phyloP scores from a whole-genome alignment of 1,140 invertebrate species.

The Drosophila nigromelanica region DNA sequence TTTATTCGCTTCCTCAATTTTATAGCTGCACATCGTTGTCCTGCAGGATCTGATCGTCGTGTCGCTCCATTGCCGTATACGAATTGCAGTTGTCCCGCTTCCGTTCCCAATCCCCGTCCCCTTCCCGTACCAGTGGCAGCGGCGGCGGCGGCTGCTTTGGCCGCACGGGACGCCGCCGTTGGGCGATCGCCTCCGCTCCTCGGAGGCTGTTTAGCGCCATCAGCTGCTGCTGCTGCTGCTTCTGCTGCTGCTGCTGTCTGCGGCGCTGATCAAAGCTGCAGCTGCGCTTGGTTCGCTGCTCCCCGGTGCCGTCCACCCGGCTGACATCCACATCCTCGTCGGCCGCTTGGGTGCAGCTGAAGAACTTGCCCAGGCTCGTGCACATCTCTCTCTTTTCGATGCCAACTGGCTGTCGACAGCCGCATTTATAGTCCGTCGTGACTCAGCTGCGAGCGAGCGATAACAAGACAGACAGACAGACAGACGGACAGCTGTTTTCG shows the following conservation, averaged over 20 bases:
- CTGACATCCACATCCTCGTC: conserved; percentile 35
- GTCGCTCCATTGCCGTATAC: conserved; percentile 42
- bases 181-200: not conserved
- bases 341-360: conserved; percentile 31
- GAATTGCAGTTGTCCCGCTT: conserved; percentile 22
- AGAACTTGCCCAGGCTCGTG: conserved; percentile 33
- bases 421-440: conserved; percentile 29
- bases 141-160: conserved; percentile 4
- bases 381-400: conserved; percentile 21
- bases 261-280: not conserved
- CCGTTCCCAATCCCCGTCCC: too few species aligned
- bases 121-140: too few species aligned
- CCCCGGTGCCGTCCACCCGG: not conserved
- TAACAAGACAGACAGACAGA: not conserved
- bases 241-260: not conserved
- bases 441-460: not conserved
- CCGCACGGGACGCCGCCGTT: conserved; percentile 1
- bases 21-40: not conserved
- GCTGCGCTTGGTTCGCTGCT: not conserved
- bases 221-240: not conserved
- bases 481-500: conserved; percentile 11
- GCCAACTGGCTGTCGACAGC: not conserved
- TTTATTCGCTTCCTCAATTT: not conserved
- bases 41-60: conserved; percentile 39
- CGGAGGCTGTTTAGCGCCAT: not conserved